Percentiles rank a stretch among this genome's conserved stretches.
Conservation (phyloP, 2,888 invertebrate genomes). For the Gryllus longicercus region DNA sequence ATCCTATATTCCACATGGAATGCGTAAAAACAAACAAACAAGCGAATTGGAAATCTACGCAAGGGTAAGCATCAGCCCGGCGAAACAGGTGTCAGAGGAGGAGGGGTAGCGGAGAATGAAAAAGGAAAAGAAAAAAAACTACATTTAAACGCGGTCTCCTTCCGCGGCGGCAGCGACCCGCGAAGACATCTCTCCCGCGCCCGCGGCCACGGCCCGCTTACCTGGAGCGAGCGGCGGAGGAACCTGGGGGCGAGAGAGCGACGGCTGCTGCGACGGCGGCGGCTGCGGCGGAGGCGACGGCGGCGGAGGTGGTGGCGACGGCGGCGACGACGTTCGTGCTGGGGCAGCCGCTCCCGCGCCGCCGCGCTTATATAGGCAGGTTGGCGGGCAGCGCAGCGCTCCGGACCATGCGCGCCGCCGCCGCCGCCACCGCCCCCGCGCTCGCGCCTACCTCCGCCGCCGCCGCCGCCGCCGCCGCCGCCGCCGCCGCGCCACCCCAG, state of each 20-base stretch:
- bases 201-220: neutral
- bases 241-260: neutral
- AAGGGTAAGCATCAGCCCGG: too few relatives aligned
- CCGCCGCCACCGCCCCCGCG: neutral
- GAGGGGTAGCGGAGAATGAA: too few relatives aligned
- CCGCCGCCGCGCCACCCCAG: neutral
- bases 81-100: too few relatives aligned
- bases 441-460: neutral
- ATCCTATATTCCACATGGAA: too few relatives aligned
- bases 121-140: too few relatives aligned
- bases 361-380: neutral
- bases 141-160: too few relatives aligned
- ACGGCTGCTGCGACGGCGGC: neutral
- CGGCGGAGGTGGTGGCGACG: neutral
- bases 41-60: too few relatives aligned
- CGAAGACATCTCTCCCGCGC: too few relatives aligned
- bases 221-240: neutral
- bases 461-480: too few relatives aligned
- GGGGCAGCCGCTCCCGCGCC: neutral
- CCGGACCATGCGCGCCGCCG: neutral
- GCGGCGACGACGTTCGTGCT: neutral
- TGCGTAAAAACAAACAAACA: too few relatives aligned
- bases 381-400: neutral
- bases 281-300: neutral
- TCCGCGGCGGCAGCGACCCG: too few relatives aligned